Conservation (phyloP, 23 tunicate genomes). For the Styela plicata region DNA sequence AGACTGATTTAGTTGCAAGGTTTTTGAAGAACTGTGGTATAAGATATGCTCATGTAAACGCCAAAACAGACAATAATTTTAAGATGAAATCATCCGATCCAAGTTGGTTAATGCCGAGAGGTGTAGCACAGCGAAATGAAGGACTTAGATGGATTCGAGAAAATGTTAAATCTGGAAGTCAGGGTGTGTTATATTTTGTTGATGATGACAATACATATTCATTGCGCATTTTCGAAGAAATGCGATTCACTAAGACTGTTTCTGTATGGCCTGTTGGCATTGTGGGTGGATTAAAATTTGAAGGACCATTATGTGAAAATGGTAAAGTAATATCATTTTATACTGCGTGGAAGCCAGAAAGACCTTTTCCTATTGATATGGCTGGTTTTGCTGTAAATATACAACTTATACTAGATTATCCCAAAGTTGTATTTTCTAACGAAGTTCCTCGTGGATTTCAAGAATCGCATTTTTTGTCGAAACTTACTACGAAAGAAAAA, state of each 20-base stretch:
- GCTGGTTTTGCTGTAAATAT: slow-evolving; percentile 92
- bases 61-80: slow-evolving; percentile 55
- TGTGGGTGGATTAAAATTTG: slow-evolving; percentile 85
- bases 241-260: slow-evolving; percentile 54
- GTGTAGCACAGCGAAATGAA: slow-evolving; percentile 84
- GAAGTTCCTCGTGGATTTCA: slow-evolving; percentile 71
- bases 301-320: slow-evolving; percentile 75
- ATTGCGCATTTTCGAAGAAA: slow-evolving; percentile 73
- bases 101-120: slow-evolving; percentile 91
- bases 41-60: slow-evolving; percentile 60
- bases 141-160: slow-evolving; percentile 68
- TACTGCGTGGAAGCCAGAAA: slow-evolving; percentile 91
- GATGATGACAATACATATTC: slow-evolving; percentile 97
- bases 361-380: slow-evolving; percentile 98
- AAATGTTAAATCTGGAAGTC: slow-evolving; percentile 32
- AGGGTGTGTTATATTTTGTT: slow-evolving; percentile 71
- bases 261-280: slow-evolving; percentile 96
- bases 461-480: slow-evolving; percentile 83
- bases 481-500: slow-evolving; percentile 35
- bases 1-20: slow-evolving; percentile 56
- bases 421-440: slow-evolving; percentile 58
- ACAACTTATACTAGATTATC: slow-evolving; percentile 45
- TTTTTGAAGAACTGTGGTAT: slow-evolving; percentile 59
- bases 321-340: slow-evolving; percentile 75
- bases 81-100: slow-evolving; percentile 80